Conservation (phyloP, 2,797 vertebrate species). For the Squalus acanthias region DNA sequence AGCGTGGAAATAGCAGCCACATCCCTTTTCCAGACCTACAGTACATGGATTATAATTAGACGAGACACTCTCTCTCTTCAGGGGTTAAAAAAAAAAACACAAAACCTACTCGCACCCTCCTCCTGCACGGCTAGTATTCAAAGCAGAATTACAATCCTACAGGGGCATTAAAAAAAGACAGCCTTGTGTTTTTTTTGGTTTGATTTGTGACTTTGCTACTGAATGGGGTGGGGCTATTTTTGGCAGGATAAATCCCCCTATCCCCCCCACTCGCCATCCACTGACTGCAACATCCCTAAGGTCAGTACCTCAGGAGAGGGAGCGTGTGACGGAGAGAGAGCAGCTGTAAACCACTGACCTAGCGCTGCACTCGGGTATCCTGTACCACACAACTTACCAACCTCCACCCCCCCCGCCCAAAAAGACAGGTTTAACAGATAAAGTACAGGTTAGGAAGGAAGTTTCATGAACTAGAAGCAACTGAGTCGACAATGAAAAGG, state of each 20-base stretch:
- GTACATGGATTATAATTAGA: not conserved
- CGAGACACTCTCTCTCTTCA: not conserved
- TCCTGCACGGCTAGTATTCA: not conserved
- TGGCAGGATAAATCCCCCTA: not conserved
- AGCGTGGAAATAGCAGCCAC: not conserved
- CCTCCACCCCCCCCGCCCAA: not conserved
- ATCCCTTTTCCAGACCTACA: not conserved
- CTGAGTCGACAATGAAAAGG: not conserved
- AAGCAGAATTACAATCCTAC: not conserved
- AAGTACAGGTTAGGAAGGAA: not conserved
- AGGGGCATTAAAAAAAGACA: not conserved
- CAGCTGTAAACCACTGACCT: not conserved
- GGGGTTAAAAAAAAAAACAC: no score
- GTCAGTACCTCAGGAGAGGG: not conserved
- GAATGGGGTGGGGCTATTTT: not conserved
- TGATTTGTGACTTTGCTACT: not conserved
- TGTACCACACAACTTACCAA: not conserved
- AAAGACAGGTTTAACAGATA: not conserved
- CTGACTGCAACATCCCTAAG: not conserved
- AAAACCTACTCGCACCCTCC: not conserved
- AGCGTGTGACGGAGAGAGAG: not conserved
- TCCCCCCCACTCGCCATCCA: not conserved
- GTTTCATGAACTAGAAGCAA: not conserved
- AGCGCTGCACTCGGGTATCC: not conserved
- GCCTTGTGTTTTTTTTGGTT: not conserved